Percentiles rank a stretch among this genome's conserved stretches.
These are phyloP conservation scores for Protomyctophum bolini DNA, from an alignment of 2,113 vertebrate species.

Conservation along the genomic window DNA sequence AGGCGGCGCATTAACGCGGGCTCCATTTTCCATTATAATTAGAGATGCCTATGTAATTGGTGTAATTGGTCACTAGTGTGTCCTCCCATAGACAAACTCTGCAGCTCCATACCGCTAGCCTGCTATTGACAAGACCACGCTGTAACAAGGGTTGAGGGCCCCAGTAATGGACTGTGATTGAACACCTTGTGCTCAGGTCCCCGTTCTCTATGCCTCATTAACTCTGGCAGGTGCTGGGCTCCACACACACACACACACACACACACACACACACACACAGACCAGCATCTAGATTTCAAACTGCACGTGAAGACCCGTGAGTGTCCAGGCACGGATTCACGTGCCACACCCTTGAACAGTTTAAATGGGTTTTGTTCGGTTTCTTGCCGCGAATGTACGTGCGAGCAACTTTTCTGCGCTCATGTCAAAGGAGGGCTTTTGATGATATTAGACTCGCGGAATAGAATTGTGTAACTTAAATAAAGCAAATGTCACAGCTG, in stretches of 20 bases:
- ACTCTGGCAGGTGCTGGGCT: conserved; percentile 68
- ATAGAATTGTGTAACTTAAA: too few relatives aligned
- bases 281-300: conserved; percentile 47
- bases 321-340: conserved; percentile 14
- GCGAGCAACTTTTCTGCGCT: too few relatives aligned
- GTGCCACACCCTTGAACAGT: not conserved
- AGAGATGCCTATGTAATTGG: conserved; percentile 15
- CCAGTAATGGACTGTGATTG: conserved; percentile 75
- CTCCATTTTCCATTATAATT: not conserved
- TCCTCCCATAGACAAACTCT: conserved; percentile 48
- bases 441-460: too few relatives aligned
- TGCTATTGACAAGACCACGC: conserved; percentile 65
- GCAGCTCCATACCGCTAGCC: conserved; percentile 47
- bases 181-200: conserved; percentile 71
- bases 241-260: conserved; percentile 42
- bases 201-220: conserved; percentile 74
- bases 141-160: conserved; percentile 59
- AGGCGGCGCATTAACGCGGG: too few relatives aligned
- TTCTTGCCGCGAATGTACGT: not conserved
- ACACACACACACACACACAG: conserved; percentile 46
- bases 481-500: too few relatives aligned
- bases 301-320: conserved; percentile 13
- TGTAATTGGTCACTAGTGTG: conserved; percentile 9
- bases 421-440: too few relatives aligned
- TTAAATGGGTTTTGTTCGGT: not conserved